Percentiles rank a stretch among this genome's conserved stretches.
These are phyloP conservation scores for Strongylocentrotus purpuratus DNA, from an alignment of 35 echinoderm and acorn worm genomes.

Conservation along the genomic window DNA sequence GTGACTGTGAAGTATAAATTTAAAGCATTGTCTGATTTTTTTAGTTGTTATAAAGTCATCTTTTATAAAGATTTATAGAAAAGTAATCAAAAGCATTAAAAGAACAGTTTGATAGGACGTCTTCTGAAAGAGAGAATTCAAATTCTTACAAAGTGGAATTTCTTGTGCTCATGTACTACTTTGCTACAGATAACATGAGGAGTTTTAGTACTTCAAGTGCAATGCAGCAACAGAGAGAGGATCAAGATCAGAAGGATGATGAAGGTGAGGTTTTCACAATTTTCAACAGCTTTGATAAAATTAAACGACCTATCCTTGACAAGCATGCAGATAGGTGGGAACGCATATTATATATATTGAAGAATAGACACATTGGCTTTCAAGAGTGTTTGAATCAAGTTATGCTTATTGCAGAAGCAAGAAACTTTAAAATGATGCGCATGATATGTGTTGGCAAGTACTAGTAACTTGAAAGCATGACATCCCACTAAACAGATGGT, in stretches of 20 bases:
- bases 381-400: too few species aligned
- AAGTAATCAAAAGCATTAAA: neutral
- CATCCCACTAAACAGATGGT: too few species aligned
- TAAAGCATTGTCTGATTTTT: too few species aligned
- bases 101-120: neutral
- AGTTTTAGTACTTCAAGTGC: conserved; percentile 5
- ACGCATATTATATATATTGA: too few species aligned
- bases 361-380: too few species aligned
- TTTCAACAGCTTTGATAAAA: neutral
- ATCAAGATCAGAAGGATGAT: conserved; percentile 24
- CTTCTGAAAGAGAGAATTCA: neutral
- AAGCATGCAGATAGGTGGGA: neutral
- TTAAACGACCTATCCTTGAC: neutral
- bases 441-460: too few species aligned
- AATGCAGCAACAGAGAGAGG: neutral
- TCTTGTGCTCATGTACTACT: neutral
- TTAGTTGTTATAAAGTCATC: too few species aligned
- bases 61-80: too few species aligned
- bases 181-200: conserved; percentile 19
- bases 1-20: too few species aligned
- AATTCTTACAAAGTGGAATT: neutral
- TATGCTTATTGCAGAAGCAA: too few species aligned
- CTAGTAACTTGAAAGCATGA: too few species aligned
- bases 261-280: neutral
- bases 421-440: too few species aligned